Evolutionary conservation across 1,140 invertebrate genomes (phyloP), one percentile per base, ranked within the genome.

Genomic region (Sycobia sp.): DNA sequence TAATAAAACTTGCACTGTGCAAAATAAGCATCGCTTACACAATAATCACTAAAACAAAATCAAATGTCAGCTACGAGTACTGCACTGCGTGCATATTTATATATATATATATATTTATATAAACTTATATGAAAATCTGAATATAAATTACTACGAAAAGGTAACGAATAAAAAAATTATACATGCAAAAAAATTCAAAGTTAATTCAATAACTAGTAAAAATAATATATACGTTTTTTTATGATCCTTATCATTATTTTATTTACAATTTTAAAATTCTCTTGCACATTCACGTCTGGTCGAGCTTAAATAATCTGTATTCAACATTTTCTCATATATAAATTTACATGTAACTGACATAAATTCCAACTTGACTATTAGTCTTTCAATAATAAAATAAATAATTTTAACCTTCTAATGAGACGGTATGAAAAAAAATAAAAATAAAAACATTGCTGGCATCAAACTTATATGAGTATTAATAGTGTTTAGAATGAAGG

Each of bases 401-500:
- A 50, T 53, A 36, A 44, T 27, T 25, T 25, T 46, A n/a, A 23
- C 38, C 36, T 53, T 39, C 14, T n/a, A 16, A 5, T 38, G 20
- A 54, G 39, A 62, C 14, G 25, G 16, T 13, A 38, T 46, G 29
- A 44, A 60, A 41, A 51, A 54, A 62, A 23, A 18, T 4, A n/a
- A n/a, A n/a, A n/a, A n/a, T n/a, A n/a, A n/a, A n/a, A 32, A 32
- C 29, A 11, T 32, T 11, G 29, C 38, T 55, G 32, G 38, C 54
- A 57, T 38, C 54, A 57, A 56, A 56, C 43, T 38, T 49, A 5
- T 57, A 51, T 63, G 55, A 65, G 62, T 65, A 65, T 65, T 65
- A 46, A 44, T 43, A 25, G 34, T 39, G 22, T 53, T 38, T 10
- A 13, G 43, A 38, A 62, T 51, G 29, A 39, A 13, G 39, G 51